Base-by-base conservation (phyloP, 1,140 invertebrate species). In the Cyrtorhinus lividipennis region DNA sequence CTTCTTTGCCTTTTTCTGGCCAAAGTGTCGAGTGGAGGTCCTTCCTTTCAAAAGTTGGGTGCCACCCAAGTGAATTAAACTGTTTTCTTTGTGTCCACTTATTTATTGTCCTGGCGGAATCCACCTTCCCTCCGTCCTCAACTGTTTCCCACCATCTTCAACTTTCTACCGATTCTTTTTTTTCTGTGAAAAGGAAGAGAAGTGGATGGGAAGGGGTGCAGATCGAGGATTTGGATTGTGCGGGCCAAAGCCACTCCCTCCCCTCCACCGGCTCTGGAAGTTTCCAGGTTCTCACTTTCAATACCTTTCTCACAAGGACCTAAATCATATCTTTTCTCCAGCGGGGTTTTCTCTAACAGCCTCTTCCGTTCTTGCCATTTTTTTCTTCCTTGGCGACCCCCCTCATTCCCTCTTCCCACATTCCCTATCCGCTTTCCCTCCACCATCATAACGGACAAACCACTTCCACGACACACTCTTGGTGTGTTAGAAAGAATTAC, bases 71-170 rank as follows among this genome's bases (percentile, higher is more conserved):
- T 60, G 58, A 26, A 38, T 60, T 60, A 63, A 57, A 63, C 27
- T 63, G 48, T 53, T 30, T 46, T 64, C 56, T 48, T 61, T 64
- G 48, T 63, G 62, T 38, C 60, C 25, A 56, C 60, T 56, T 61
- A 63, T 57, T 66, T 59, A 59, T 38, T 18, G 44, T 48, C 25
- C 30, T 22, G 25, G 26, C 61, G 46, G 59, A 57, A 12, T 53
- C 48, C 48, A 5, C 48, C 20, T 53, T 20, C 48, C 20, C 20
- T 8, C 20, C 20, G 5, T 53, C 18, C 20, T 20, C 48, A 22
- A 53, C 12, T 3, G 10, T 20, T 53, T 53, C 48, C 5, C 48
- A n/a, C n/a, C n/a, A n/a, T n/a, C n/a, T n/a, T 20, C 10, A 15
- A 53, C 48, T 53, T 53, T 53, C 38, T 44, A n/a, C n/a, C 5